A percentile compares a stretch with the other conserved stretches of the same genome.
Conservation (phyloP, 2,888 invertebrate species). For the Chaitophorus viminalis region DNA sequence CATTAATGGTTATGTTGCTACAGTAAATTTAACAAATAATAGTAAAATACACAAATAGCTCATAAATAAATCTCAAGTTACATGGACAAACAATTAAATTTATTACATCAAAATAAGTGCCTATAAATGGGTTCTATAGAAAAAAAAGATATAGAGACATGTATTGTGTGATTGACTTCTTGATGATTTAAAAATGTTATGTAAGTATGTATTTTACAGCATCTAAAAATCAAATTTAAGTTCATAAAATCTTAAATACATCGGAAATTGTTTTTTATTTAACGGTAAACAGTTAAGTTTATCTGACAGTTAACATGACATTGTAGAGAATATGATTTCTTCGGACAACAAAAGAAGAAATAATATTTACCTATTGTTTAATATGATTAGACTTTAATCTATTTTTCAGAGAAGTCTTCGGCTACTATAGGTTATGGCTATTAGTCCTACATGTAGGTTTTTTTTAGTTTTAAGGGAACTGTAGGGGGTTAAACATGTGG, state of each 20-base stretch:
- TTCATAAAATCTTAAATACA: background rate
- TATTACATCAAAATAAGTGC: background rate
- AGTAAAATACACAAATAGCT: background rate
- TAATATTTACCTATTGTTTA: background rate
- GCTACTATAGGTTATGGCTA: no score
- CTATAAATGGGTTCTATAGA: background rate
- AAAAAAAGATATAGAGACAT: background rate
- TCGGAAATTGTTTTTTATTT: slow-evolving; percentile 3
- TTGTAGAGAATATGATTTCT: background rate
- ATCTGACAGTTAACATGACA: background rate
- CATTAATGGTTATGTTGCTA: background rate
- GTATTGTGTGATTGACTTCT: background rate
- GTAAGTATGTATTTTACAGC: background rate
- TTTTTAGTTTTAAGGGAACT: no score
- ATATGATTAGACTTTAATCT: no score
- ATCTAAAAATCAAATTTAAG: background rate
- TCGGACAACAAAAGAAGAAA: background rate
- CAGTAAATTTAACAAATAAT: background rate
- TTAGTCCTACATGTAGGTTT: no score
- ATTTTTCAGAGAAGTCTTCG: no score
- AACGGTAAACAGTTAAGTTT: background rate
- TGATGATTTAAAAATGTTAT: background rate
- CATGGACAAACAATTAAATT: background rate
- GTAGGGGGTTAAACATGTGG: no score
- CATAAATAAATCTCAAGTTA: background rate